Base-by-base conservation (phyloP, 2,797 vertebrate genomes). In the Distichodus sexfasciatus region DNA sequence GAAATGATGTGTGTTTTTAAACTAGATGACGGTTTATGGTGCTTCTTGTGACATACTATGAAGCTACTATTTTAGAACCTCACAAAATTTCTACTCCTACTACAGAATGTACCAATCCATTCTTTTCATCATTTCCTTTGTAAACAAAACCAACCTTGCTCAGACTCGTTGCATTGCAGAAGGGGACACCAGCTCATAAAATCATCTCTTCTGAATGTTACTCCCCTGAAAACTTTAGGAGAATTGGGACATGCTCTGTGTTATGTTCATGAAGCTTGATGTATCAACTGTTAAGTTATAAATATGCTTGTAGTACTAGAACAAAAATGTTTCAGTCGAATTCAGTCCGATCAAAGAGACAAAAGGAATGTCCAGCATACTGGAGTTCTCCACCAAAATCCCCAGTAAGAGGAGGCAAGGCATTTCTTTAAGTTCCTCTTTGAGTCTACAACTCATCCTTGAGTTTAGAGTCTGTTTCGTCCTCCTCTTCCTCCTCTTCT, bases 401-500 rank as follows among this genome's bases (percentile, higher is more conserved):
- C 29, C 63, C 63, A 41, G 58, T 31, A 69, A 64, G 59, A 24
- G 28, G 41, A 66, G 61, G 38, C 28, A 61, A 33, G 73, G 64
- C 57, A 48, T 60, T 10, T 62, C 53, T 55, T 68, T 48, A 57
- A 67, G 70, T 73, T 86, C 75, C 78, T 76, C 72, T 63, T 40
- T 44, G 61, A 79, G 38, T 85, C 91, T 92, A 92, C 80, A 93
- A 86, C 84, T 94, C 90, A 62, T 93, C 90, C 82, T 91, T 93
- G 76, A 87, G 79, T 77, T 83, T 87, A 83, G 84, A 82, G 84
- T 90, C 82, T 62, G 81, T 88, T 84, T 84, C 86, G 38, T 90
- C 82, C 2, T 85, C 79, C 0, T 82, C 75, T 0, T 88, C 77
- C 0, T 79, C 80, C 0, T 83, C 78, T 0, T 83, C 84, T 0